A percentile compares a stretch with the other conserved stretches of the same genome.
Evolutionary conservation across 2,113 vertebrate species (phyloP).

Genomic region (Phylloscopus whistleri): DNA sequence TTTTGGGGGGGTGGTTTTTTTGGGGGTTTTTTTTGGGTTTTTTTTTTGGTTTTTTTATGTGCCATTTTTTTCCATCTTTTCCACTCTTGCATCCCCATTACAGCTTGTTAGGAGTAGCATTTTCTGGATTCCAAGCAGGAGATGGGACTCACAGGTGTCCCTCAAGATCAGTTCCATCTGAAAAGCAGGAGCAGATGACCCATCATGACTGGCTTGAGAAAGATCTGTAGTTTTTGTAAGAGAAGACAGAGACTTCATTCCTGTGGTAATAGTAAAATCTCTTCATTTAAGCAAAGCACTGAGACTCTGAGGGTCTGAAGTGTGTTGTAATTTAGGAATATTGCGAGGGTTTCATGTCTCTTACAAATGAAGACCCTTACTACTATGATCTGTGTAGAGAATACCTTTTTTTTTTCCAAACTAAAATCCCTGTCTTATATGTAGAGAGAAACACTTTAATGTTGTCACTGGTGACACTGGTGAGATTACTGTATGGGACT

Average conservation of each 20-base stretch:
- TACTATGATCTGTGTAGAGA: background rate
- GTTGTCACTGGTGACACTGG: background rate
- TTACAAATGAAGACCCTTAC: accelerated
- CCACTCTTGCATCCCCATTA: background rate
- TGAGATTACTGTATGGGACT: background rate
- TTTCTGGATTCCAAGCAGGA: background rate
- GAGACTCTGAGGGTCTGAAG: background rate
- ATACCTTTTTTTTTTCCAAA: background rate
- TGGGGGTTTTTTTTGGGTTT: too few relatives aligned
- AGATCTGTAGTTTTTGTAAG: background rate
- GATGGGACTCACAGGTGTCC: background rate
- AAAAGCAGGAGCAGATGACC: background rate
- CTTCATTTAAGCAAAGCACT: background rate
- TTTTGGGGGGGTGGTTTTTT: too few relatives aligned
- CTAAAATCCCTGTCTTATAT: background rate
- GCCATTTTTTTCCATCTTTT: background rate
- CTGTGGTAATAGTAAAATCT: background rate
- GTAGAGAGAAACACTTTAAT: background rate
- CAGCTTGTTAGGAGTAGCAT: background rate
- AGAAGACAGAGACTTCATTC: background rate
- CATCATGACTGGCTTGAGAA: background rate
- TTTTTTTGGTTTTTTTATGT: background rate
- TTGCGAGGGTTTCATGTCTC: accelerated
- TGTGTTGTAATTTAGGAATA: background rate
- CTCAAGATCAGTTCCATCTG: background rate